A percentile compares a stretch with the other conserved stretches of the same genome.
These are phyloP conservation scores for Mobula birostris DNA, from an alignment of 2,113 vertebrate species.

Conservation along the genomic window DNA sequence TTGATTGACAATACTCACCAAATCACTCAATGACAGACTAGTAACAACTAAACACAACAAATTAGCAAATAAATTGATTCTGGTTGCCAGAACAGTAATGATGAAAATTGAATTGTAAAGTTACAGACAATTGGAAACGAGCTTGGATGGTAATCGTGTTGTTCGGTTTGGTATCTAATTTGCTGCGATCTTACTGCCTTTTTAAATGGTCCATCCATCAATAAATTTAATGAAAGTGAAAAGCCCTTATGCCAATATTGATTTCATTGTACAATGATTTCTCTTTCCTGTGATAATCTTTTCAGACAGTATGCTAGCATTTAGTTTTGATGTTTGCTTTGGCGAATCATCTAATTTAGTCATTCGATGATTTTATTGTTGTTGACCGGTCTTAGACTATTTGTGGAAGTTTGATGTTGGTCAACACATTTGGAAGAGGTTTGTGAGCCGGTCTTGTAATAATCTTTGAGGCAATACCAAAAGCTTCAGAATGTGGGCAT, in stretches of 20 bases:
- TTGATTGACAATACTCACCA: neutral
- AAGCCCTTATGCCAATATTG: neutral
- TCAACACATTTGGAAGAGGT: neutral
- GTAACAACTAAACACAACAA: neutral
- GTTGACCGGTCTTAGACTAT: neutral
- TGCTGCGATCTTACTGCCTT: neutral
- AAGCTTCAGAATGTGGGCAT: no score
- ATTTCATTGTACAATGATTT: neutral
- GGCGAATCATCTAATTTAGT: neutral
- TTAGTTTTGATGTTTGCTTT: neutral
- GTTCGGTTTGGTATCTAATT: neutral
- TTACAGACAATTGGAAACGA: neutral
- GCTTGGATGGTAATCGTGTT: neutral
- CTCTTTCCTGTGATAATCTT: neutral
- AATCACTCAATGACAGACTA: neutral
- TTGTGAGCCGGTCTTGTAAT: no score
- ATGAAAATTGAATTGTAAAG: neutral
- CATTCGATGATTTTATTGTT: neutral
- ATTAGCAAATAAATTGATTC: neutral
- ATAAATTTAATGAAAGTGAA: neutral
- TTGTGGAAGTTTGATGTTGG: neutral
- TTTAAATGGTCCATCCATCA: neutral
- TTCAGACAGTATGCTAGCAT: neutral
- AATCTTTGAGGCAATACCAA: no score
- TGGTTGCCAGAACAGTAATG: neutral